phyloP scores from a whole-genome alignment of 2,113 vertebrate genomes.

The Chlorodrepanis virens region DNA sequence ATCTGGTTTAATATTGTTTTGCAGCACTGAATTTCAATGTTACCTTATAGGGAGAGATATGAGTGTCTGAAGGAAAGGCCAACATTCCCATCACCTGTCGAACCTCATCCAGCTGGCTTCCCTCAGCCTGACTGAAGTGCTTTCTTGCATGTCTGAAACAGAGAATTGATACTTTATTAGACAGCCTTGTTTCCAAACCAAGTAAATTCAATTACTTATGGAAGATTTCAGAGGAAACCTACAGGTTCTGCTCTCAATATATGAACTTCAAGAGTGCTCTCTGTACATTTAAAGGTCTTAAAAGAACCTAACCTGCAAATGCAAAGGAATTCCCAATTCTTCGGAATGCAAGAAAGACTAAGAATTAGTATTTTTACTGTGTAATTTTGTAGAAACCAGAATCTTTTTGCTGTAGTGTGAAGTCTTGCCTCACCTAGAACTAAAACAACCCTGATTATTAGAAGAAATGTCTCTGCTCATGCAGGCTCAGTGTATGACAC shows the following conservation, averaged over 20 bases:
- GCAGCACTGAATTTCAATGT: neutral
- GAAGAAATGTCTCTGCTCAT: neutral
- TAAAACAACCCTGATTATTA: neutral
- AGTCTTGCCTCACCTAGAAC: neutral
- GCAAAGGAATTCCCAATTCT: too few relatives aligned
- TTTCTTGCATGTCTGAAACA: constrained; percentile 91
- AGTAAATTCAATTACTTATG: neutral
- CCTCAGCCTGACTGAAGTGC: constrained; percentile 98
- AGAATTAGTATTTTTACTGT: neutral
- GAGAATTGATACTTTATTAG: neutral
- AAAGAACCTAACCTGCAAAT: neutral
- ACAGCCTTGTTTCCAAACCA: neutral
- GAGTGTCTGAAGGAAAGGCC: constrained; percentile 97
- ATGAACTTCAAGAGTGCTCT: neutral
- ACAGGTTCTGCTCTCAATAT: neutral
- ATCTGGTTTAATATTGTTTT: neutral
- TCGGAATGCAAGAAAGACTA: neutral
- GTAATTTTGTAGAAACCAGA: neutral
- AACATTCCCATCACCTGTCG: constrained; percentile 99
- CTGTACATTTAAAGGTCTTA: neutral
- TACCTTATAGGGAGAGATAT: constrained; percentile 99
- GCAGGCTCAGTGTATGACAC: neutral
- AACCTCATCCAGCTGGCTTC: constrained; percentile 96
- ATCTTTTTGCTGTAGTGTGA: neutral
- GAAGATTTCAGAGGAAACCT: neutral